A percentile compares a stretch with the other conserved stretches of the same genome.
phyloP scores from a whole-genome alignment of 1,140 invertebrate species.

The Drosophila arizonae region DNA sequence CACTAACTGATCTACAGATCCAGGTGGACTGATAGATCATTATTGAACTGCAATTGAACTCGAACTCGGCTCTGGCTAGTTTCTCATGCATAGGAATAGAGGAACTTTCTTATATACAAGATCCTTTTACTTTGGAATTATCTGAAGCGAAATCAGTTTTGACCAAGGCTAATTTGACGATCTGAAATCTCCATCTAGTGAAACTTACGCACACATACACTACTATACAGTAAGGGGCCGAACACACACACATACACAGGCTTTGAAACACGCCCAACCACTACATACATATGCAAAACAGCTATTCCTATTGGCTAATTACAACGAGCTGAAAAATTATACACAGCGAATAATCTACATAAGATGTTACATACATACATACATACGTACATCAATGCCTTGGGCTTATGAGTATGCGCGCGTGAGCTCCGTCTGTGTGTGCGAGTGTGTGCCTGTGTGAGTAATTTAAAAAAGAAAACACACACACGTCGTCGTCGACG shows the following conservation, averaged over 20 bases:
- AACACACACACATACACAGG: constrained; percentile 2
- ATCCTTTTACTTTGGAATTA: too few relatives aligned
- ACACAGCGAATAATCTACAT: constrained; percentile 69
- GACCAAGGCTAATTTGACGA: not conserved
- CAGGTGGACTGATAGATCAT: too few relatives aligned
- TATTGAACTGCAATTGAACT: too few relatives aligned
- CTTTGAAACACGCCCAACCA: constrained; percentile 47
- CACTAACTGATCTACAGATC: too few relatives aligned
- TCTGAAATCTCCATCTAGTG: constrained; percentile 5
- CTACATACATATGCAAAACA: constrained; percentile 54
- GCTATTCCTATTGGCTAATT: constrained; percentile 79
- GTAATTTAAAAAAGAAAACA: constrained; percentile 52
- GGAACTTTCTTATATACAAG: too few relatives aligned
- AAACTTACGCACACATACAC: constrained; percentile 3
- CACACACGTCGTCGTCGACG: constrained; percentile 8
- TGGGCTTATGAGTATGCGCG: constrained; percentile 38
- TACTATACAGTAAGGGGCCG: not conserved
- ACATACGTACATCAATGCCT: constrained; percentile 37
- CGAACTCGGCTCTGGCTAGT: too few relatives aligned
- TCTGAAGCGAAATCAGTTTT: not conserved
- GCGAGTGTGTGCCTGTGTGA: constrained; percentile 24
- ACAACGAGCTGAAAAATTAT: constrained; percentile 54
- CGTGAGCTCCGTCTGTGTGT: constrained; percentile 12
- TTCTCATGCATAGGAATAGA: too few relatives aligned
- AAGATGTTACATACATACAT: constrained; percentile 30